A percentile compares a stretch with the other conserved stretches of the same genome.
Conservation (phyloP, 1,140 invertebrate species). For the Zophobas atratus region DNA sequence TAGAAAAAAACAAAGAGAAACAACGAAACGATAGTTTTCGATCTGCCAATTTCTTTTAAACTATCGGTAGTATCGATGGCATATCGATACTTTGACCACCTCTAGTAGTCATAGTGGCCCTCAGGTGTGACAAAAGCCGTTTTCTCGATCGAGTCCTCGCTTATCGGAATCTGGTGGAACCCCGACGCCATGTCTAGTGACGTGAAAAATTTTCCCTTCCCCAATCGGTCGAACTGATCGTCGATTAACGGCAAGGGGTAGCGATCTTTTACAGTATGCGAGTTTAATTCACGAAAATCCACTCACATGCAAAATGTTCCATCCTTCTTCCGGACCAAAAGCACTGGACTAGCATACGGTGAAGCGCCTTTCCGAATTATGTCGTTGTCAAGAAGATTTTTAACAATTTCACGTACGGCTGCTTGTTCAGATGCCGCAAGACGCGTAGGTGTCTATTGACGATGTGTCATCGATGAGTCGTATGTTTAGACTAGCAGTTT, state of each 20-base stretch:
- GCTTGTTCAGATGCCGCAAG: neutral
- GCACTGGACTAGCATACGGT: conserved; percentile 63
- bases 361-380: conserved; percentile 46
- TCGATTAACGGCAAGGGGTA: conserved; percentile 62
- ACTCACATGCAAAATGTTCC: conserved; percentile 57
- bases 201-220: too few relatives aligned
- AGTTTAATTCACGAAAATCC: conserved; percentile 60
- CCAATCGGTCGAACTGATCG: conserved; percentile 53
- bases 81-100: too few relatives aligned
- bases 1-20: too few relatives aligned
- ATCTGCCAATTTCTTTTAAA: too few relatives aligned
- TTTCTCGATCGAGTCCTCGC: too few relatives aligned
- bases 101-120: too few relatives aligned
- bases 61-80: too few relatives aligned
- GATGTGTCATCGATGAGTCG: conserved; percentile 1
- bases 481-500: conserved; percentile 2
- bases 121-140: too few relatives aligned
- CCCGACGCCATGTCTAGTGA: too few relatives aligned
- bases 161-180: too few relatives aligned
- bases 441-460: neutral
- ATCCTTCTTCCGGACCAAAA: conserved; percentile 60
- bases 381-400: conserved; percentile 13
- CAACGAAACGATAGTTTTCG: too few relatives aligned
- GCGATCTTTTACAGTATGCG: conserved; percentile 56
- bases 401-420: neutral